A percentile compares a stretch with the other conserved stretches of the same genome.
Conservation (phyloP, 2,797 vertebrate genomes). For the Squalus acanthias region DNA sequence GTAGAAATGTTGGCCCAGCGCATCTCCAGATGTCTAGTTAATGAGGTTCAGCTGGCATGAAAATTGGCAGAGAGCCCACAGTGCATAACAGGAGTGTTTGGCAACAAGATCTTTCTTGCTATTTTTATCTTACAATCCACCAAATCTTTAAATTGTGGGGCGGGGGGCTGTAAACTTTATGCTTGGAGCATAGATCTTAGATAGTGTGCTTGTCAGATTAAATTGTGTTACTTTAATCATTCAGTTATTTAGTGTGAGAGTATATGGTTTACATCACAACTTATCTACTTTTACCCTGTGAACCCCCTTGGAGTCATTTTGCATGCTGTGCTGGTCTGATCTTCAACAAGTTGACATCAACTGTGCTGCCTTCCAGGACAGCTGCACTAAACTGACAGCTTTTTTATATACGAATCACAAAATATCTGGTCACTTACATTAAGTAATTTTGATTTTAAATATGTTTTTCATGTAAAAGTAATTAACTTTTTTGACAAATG, state of each 20-base stretch:
- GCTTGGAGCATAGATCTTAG: not conserved
- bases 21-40: conserved; percentile 29
- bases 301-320: conserved; percentile 72
- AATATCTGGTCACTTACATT: conserved; percentile 71
- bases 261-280: not conserved
- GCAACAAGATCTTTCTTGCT: conserved; percentile 32
- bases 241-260: not conserved
- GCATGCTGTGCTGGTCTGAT: conserved; percentile 68
- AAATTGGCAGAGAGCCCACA: conserved; percentile 2
- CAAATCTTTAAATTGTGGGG: not conserved
- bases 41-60: conserved; percentile 30
- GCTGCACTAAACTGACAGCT: conserved; percentile 78
- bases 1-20: not conserved
- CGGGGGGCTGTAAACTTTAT: not conserved
- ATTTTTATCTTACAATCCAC: conserved; percentile 28
- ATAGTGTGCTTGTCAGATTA: not conserved
- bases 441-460: not conserved
- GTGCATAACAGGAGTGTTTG: conserved; percentile 12
- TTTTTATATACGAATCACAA: conserved; percentile 72
- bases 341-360: conserved; percentile 83
- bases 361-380: conserved; percentile 76
- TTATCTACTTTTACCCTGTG: conserved; percentile 56
- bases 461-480: not conserved
- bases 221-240: not conserved
- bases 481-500: not conserved